Evolutionary conservation across 2,888 invertebrate genomes (phyloP).

Genomic region (Crepidodera aurea): DNA sequence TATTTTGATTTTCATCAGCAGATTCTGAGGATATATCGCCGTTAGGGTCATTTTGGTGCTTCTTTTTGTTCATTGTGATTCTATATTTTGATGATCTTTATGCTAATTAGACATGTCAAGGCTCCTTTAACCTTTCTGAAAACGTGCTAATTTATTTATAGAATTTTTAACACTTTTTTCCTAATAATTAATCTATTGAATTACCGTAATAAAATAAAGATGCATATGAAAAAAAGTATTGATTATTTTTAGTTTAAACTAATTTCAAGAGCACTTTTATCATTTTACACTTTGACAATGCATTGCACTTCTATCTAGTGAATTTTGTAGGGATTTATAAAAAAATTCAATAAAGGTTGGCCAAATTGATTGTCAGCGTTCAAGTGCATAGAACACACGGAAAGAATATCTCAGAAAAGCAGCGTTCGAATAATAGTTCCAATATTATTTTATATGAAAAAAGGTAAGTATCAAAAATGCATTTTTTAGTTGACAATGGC

Average conservation of each 20-base stretch:
- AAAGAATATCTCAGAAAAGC: no score
- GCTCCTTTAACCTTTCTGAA: slow-evolving; percentile 23
- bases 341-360: neutral
- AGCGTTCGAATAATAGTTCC: no score
- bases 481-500: neutral
- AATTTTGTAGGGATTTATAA: neutral
- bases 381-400: neutral
- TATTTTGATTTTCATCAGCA: slow-evolving; percentile 71
- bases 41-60: slow-evolving; percentile 73
- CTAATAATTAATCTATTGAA: neutral
- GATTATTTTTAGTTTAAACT: slow-evolving; percentile 2
- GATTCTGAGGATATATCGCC: slow-evolving; percentile 77
- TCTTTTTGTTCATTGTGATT: slow-evolving; percentile 73
- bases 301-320: slow-evolving; percentile 13
- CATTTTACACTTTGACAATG: slow-evolving; percentile 21
- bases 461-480: no score
- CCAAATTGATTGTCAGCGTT: neutral
- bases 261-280: slow-evolving; percentile 11
- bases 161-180: neutral
- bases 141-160: slow-evolving; percentile 20
- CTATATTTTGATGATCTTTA: slow-evolving; percentile 20
- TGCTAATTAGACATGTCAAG: slow-evolving; percentile 36
- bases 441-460: no score
- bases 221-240: neutral
- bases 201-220: neutral